Base-by-base conservation (phyloP, 1,140 invertebrate genomes). In the Drosophila erecta region DNA sequence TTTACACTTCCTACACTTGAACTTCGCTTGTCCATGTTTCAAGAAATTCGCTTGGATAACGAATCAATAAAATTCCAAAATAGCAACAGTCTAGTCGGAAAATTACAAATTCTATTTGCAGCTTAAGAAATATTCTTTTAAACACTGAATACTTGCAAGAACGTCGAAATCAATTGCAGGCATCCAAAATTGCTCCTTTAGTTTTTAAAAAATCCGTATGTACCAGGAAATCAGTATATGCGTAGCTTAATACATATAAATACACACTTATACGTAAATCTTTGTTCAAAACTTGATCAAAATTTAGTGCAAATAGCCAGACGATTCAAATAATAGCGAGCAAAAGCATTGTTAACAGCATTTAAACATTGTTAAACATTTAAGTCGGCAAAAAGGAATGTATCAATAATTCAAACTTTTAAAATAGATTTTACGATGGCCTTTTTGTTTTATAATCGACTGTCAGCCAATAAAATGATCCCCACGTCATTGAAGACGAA, bases 371-470 rank as follows among this genome's bases (percentile, higher is more conserved):
- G n/a, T 10, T 17, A 30, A 61, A 22, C 27, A 43, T 11, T 35
- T 30, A 70, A 64, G 43, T 46, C 62, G 17, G 58, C 41, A 44
- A 69, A 69, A 17, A 38, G 24, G 24, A 69, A 47, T 67, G 33
- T 35, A 55, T 67, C 38, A 70, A 69, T 69, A 64, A 55, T 49
- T 54, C 27, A 38, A 54, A 54, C 44, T 56, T 69, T 67, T 70
- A 70, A 67, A 69, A 56, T 70, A 69, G 51, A 70, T 70, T 40
- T 56, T 69, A 70, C 43, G 66, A 70, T 56, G 65, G 64, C 50
- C 66, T 70, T 70, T 70, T 51, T 70, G 47, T 70, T 70, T 56
- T 70, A 69, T 69, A 70, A 70, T 70, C 66, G 64, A 70, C 65
- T 47, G 66, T 70, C 66, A 70, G 66, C 66, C 66, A 70, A 70